Conservation (phyloP, 2,797 vertebrate species). For the Allochrocebus solatus region DNA sequence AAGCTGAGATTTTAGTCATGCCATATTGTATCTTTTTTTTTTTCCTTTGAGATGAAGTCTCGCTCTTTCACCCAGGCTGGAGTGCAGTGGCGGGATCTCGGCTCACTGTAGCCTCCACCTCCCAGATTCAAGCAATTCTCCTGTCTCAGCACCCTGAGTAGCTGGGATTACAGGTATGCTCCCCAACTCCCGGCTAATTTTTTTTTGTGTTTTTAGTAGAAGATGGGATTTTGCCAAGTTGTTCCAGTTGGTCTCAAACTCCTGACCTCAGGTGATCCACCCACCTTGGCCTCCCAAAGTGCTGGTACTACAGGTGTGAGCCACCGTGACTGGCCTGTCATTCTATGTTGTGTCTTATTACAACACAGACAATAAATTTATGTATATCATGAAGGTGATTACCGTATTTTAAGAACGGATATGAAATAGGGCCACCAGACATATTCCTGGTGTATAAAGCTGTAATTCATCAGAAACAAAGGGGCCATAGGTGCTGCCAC, state of each 20-base stretch:
- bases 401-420: neutral
- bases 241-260: neutral
- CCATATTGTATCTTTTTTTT: neutral
- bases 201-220: neutral
- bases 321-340: neutral
- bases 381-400: no score
- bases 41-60: neutral
- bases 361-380: neutral
- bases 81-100: neutral
- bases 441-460: neutral
- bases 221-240: neutral
- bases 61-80: neutral
- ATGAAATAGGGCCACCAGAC: rapidly evolving
- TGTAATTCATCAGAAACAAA: neutral
- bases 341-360: neutral
- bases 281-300: neutral
- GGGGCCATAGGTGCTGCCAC: rapidly evolving
- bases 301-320: neutral
- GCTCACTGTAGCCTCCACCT: neutral
- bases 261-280: neutral
- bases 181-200: neutral
- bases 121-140: neutral
- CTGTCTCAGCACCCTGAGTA: neutral
- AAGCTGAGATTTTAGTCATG: neutral
- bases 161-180: neutral